Conservation (phyloP, 2,797 vertebrate genomes). For the Leontocebus nigricollis region DNA sequence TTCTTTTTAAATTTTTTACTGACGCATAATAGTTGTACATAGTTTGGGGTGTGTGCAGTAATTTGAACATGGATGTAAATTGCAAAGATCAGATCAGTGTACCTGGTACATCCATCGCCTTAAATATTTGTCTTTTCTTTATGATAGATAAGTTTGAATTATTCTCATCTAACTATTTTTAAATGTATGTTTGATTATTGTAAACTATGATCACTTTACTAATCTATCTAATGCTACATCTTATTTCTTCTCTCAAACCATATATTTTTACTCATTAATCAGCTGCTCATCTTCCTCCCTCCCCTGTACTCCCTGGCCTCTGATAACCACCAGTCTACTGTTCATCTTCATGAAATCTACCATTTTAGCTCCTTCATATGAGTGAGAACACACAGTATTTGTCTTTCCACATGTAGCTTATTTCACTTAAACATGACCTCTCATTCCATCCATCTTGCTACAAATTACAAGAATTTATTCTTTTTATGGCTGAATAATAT, state of each 20-base stretch:
- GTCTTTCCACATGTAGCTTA: neutral
- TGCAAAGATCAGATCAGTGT: neutral
- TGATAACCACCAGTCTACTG: neutral
- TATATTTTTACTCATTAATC: neutral
- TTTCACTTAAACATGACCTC: neutral
- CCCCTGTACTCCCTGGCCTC: neutral
- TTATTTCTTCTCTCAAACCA: neutral
- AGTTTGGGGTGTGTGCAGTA: neutral
- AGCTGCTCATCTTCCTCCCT: neutral
- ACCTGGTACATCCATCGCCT: neutral
- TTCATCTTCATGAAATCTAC: neutral
- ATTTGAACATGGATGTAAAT: neutral
- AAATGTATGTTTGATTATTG: neutral
- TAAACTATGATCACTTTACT: neutral
- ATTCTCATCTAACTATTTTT: neutral
- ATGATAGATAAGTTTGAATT: neutral
- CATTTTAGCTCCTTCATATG: neutral
- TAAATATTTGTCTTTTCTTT: neutral
- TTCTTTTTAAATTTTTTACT: neutral
- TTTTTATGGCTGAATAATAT: neutral
- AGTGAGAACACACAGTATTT: neutral
- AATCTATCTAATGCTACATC: neutral
- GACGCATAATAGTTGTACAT: neutral
- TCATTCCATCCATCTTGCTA: neutral
- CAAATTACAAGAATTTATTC: neutral